Conservation (phyloP, 2,797 vertebrate genomes). For the Thamnophis elegans region DNA sequence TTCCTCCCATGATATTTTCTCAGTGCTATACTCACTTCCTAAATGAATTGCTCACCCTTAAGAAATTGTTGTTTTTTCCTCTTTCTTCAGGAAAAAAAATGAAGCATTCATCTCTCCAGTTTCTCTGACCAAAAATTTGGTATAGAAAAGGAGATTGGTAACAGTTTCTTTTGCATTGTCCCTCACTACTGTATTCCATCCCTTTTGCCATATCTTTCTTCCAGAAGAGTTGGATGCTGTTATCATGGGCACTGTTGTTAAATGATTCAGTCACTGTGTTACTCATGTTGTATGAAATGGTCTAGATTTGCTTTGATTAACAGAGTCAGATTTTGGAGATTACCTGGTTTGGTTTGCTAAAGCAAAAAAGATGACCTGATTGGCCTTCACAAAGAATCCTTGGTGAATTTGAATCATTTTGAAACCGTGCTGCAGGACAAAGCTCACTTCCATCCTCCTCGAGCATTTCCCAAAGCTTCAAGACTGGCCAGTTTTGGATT, state of each 20-base stretch:
- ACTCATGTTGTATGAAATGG: not conserved
- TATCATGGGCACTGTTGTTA: not conserved
- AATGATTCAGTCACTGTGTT: not conserved
- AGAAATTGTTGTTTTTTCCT: not conserved
- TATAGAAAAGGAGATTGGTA: not conserved
- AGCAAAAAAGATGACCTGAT: not conserved
- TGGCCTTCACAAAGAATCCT: not conserved
- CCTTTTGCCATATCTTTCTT: not conserved
- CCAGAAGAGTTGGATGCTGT: not conserved
- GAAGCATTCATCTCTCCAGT: not conserved
- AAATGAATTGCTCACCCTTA: not conserved
- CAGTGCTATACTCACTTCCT: not conserved
- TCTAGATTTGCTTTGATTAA: not conserved
- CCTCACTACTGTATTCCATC: not conserved
- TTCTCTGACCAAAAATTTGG: not conserved
- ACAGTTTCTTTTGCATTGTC: not conserved
- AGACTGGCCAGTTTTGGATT: not conserved
- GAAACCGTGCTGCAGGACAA: not conserved
- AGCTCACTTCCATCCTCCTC: not conserved
- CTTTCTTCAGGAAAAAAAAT: not conserved
- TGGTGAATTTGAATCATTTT: not conserved
- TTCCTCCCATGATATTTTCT: not conserved
- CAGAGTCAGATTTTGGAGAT: not conserved
- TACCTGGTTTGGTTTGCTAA: not conserved
- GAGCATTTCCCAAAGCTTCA: not conserved